Evolutionary conservation across 2,113 vertebrate species (phyloP).

Genomic region (Pogonocichla stellata): DNA sequence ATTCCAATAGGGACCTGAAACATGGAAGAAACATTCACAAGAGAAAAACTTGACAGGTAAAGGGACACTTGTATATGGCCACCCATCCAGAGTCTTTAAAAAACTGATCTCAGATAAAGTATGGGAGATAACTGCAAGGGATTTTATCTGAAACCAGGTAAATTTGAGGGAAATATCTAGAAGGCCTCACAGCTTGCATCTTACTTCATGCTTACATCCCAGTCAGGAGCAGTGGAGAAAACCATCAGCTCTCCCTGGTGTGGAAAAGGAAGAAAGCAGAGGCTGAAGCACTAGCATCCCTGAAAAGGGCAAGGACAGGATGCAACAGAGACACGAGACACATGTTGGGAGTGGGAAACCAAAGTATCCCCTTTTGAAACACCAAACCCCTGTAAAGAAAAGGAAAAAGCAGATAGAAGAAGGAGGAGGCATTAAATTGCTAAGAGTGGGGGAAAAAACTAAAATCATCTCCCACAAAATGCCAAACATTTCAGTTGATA

Average conservation of each 20-base stretch:
- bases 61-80: rapidly evolving
- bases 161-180: not conserved
- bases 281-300: not conserved
- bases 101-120: not conserved
- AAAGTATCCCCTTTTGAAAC: not conserved
- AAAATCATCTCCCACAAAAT: not conserved
- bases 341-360: not conserved
- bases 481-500: not conserved
- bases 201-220: not conserved
- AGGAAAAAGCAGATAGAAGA: not conserved
- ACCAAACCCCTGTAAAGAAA: not conserved
- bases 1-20: not conserved
- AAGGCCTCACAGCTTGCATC: not conserved
- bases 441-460: not conserved
- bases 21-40: not conserved
- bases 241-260: not conserved
- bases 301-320: not conserved
- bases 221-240: not conserved
- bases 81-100: not conserved
- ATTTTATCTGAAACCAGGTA: not conserved
- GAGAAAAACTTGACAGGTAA: not conserved
- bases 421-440: not conserved
- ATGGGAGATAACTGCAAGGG: not conserved
- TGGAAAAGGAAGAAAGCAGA: not conserved
- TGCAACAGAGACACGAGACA: rapidly evolving